Base-by-base conservation (phyloP, 1,140 invertebrate species). In the Chironomus striatipennis region DNA sequence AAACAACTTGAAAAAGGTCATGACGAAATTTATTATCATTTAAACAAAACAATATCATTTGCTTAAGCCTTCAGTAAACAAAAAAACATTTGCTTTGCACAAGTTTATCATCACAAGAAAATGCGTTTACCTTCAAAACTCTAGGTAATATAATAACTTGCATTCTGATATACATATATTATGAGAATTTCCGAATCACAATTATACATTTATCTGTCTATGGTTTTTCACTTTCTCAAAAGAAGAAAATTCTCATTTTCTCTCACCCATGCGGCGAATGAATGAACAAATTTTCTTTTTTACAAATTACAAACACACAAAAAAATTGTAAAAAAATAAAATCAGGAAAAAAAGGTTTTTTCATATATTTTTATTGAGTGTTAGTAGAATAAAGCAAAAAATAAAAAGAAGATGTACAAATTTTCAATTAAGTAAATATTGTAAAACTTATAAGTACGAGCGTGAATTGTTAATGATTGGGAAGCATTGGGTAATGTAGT, bases 121-220 rank as follows among this genome's bases (percentile, higher is more conserved):
- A 34, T 34, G 24, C 24, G 24, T 34, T 34, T 34, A 34, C 24
- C 24, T 34, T 34, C 24, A 34, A 34, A 34, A 34, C 24, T 34
- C 24, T 34, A 34, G 24, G 5, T 34, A 34, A 34, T 34, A 34
- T 5, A 34, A 34, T 34, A 34, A 34, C 24, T 34, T 34, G 24
- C 24, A 34, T 34, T 34, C 24, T 34, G 24, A 34, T 34, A 34
- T 34, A 34, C 5, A 34, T 34, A 34, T 34, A 34, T 10, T 47
- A 9, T 47, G 43, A 47, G 47, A 57, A n/a, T n/a, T n/a, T 57
- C 47, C 12, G 4, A 57, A 57, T 57, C 15, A 57, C 47, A 57
- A n/a, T 57, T n/a, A 57, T 57, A 57, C n/a, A 57, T 57, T n/a
- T n/a, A 10, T 57, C n/a, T 57, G 47, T 57, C 47, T 57, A n/a